These are phyloP conservation scores for Pristionchus entomophagus DNA, from an alignment of 2,888 invertebrate species.

Conservation along the genomic window DNA sequence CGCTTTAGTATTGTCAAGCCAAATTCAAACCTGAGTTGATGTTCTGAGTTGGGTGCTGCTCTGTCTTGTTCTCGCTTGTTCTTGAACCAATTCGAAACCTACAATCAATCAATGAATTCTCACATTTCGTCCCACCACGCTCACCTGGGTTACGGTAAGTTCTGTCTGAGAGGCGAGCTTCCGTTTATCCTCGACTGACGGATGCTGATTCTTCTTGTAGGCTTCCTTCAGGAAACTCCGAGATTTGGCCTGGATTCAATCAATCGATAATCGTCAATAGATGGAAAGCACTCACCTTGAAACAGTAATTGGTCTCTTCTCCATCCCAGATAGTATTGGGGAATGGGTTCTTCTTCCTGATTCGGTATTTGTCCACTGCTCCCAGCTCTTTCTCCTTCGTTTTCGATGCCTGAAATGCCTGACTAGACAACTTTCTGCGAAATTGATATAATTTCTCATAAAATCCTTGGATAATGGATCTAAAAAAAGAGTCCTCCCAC, in stretches of 20 bases:
- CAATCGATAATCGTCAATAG: not conserved
- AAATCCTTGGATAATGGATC: too few species aligned
- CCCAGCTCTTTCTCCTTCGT: conserved; percentile 90
- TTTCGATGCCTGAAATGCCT: conserved; percentile 85
- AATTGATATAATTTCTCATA: too few species aligned
- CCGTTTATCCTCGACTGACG: conserved; percentile 94
- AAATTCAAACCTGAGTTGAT: too few species aligned
- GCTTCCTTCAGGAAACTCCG: conserved; percentile 88
- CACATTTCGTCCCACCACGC: conserved; percentile 75
- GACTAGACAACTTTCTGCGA: too few species aligned
- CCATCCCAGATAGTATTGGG: conserved; percentile 99
- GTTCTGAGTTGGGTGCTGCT: too few species aligned
- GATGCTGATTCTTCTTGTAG: conserved; percentile 88
- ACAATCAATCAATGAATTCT: conserved; percentile 93
- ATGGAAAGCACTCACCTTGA: too few species aligned
- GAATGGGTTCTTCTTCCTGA: conserved; percentile 97
- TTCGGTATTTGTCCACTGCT: conserved; percentile 86
- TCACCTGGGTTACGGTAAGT: conserved; percentile 88
- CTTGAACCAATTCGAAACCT: conserved; percentile 97
- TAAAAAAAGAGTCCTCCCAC: too few species aligned
- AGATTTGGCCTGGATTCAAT: conserved; percentile 81
- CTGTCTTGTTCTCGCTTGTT: conserved; percentile 95
- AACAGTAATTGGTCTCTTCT: conserved; percentile 98
- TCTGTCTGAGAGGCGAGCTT: conserved; percentile 95
- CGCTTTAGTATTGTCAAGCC: too few species aligned